Conservation (phyloP, 2,888 invertebrate genomes). For the Lydus trimaculatus region DNA sequence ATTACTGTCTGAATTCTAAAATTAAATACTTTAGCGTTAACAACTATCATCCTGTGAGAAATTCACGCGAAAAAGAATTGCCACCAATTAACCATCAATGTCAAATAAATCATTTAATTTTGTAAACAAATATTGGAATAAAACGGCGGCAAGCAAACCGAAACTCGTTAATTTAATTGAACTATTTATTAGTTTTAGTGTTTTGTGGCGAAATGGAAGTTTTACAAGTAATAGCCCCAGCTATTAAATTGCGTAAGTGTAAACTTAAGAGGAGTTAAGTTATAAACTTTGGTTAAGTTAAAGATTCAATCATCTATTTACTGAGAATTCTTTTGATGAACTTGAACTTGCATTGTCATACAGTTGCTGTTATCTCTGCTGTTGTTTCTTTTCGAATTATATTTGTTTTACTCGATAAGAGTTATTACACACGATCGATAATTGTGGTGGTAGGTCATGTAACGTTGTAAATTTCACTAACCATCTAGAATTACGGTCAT, state of each 20-base stretch:
- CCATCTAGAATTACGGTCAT: neutral
- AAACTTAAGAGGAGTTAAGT: too few species aligned
- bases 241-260: neutral
- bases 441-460: neutral
- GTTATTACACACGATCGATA: constrained; percentile 4
- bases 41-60: constrained; percentile 24
- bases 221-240: neutral
- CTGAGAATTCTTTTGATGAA: neutral
- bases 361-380: neutral
- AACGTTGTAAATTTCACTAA: neutral
- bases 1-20: constrained; percentile 28
- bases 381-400: neutral
- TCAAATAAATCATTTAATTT: neutral
- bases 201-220: neutral
- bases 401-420: neutral
- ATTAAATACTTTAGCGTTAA: too few species aligned
- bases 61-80: too few species aligned
- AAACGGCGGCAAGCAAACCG: neutral
- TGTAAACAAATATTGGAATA: neutral
- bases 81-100: too few species aligned
- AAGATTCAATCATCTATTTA: too few species aligned
- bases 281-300: too few species aligned
- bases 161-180: neutral
- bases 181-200: neutral
- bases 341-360: neutral